Percentiles rank a stretch among this genome's conserved stretches.
These are phyloP conservation scores for Hirudinaria manillensis DNA, from an alignment of 2,888 invertebrate species.

Conservation along the genomic window DNA sequence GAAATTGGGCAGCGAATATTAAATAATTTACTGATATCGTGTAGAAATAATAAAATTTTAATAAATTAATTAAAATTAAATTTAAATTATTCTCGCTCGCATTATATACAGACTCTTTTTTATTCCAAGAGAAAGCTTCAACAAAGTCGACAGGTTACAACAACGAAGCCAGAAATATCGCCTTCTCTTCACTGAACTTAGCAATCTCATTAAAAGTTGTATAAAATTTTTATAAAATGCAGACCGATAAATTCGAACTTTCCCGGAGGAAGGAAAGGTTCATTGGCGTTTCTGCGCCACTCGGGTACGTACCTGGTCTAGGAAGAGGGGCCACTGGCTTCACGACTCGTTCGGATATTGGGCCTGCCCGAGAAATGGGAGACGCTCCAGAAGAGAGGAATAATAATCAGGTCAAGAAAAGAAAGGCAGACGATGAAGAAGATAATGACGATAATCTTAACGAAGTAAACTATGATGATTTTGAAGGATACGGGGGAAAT, in stretches of 20 bases:
- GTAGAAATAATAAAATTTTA: too few species aligned
- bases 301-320: slow-evolving; percentile 98
- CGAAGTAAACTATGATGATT: slow-evolving; percentile 99
- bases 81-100: too few species aligned
- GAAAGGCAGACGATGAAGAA: slow-evolving; percentile 75
- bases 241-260: slow-evolving; percentile 48
- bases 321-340: slow-evolving; percentile 86
- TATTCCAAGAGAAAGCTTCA: too few species aligned
- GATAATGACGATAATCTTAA: slow-evolving; percentile 79
- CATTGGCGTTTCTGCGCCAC: slow-evolving; percentile 89
- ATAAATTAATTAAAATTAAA: too few species aligned
- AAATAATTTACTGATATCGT: too few species aligned
- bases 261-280: slow-evolving; percentile 95
- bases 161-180: too few species aligned
- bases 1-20: too few species aligned
- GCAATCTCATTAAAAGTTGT: too few species aligned
- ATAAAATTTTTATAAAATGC: too few species aligned
- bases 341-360: slow-evolving; percentile 98
- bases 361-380: slow-evolving; percentile 95
- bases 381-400: slow-evolving; percentile 96
- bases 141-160: too few species aligned
- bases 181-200: too few species aligned
- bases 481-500: slow-evolving; percentile 96
- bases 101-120: too few species aligned
- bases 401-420: slow-evolving; percentile 83